A percentile compares a stretch with the other conserved stretches of the same genome.
Conservation (phyloP, 1,140 invertebrate species). For the Lasioglossum baleicum region DNA sequence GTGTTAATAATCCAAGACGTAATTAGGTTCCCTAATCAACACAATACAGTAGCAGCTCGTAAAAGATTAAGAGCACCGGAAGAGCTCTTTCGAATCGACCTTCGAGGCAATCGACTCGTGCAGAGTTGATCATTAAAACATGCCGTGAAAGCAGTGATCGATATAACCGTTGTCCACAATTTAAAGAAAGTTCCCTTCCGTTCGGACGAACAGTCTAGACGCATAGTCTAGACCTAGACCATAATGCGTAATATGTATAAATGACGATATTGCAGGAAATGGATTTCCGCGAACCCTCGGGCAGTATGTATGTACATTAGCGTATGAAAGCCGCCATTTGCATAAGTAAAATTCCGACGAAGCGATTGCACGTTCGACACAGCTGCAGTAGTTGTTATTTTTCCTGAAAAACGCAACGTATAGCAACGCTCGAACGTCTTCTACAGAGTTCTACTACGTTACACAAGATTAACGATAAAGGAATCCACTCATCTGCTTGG, state of each 20-base stretch:
- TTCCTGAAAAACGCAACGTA: neutral
- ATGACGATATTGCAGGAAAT: too few species aligned
- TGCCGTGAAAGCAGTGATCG: neutral
- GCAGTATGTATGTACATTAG: too few species aligned
- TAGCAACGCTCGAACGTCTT: neutral
- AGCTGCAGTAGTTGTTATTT: neutral
- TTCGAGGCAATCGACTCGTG: neutral
- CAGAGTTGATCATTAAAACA: constrained; percentile 21
- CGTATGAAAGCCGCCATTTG: neutral
- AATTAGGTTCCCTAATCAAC: too few species aligned
- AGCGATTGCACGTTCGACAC: neutral
- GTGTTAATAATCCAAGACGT: too few species aligned
- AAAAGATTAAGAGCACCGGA: too few species aligned
- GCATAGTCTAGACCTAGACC: too few species aligned
- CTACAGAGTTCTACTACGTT: neutral
- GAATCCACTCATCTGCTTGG: neutral
- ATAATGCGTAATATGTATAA: too few species aligned
- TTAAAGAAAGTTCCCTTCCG: neutral
- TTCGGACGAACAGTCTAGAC: neutral
- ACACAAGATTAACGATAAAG: neutral
- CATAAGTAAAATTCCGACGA: constrained; percentile 13
- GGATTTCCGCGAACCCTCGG: neutral
- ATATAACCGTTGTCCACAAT: constrained; percentile 7
- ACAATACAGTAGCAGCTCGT: too few species aligned
- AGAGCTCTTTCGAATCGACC: neutral